Conservation (phyloP, 2,113 vertebrate species). For the Chloropsis cyanopogon region DNA sequence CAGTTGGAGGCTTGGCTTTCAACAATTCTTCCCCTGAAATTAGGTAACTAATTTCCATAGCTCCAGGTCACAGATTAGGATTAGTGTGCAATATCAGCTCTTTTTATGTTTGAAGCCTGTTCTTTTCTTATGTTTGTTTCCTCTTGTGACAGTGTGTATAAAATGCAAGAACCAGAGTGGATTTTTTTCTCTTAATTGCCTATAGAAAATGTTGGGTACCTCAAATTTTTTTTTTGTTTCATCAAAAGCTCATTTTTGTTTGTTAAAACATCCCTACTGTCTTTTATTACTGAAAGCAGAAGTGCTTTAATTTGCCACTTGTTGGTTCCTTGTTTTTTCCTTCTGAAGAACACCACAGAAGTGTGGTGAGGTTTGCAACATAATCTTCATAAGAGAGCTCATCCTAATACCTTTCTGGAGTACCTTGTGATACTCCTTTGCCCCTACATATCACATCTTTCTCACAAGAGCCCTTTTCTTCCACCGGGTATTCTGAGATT, state of each 20-base stretch:
- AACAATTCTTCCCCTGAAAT: not conserved
- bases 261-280: not conserved
- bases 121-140: not conserved
- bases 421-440: not conserved
- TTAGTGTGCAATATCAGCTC: not conserved
- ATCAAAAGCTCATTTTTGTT: not conserved
- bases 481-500: not conserved
- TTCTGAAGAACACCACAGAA: not conserved
- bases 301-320: not conserved
- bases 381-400: not conserved
- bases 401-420: not conserved
- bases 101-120: not conserved
- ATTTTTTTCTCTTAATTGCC: not conserved
- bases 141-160: not conserved
- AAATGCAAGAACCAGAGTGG: not conserved
- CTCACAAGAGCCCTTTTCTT: not conserved
- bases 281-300: not conserved
- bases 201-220: not conserved
- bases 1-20: not conserved
- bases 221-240: not conserved
- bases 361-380: not conserved
- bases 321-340: not conserved
- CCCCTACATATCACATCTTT: rapidly evolving
- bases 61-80: not conserved
- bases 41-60: not conserved